These are phyloP conservation scores for Drosophila azteca DNA, from an alignment of 1,140 invertebrate species.

Conservation along the genomic window DNA sequence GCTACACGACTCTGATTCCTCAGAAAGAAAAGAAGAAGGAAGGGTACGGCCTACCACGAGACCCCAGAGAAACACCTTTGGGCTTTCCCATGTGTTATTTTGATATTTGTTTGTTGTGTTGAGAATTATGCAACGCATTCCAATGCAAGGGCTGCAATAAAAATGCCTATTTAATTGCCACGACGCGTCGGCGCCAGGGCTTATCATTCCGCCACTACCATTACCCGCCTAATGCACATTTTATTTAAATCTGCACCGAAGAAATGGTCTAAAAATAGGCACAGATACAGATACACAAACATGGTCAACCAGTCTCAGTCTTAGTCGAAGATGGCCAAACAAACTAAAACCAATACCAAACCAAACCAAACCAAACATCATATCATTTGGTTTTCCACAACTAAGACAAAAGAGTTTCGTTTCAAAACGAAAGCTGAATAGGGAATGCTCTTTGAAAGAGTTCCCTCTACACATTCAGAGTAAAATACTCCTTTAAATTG, in stretches of 20 bases:
- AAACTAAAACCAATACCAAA: conserved; percentile 33
- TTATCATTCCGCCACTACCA: conserved; percentile 60
- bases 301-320: conserved; percentile 21
- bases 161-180: conserved; percentile 71
- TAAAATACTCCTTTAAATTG: no score
- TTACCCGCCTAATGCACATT: conserved; percentile 59
- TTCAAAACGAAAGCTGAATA: neutral
- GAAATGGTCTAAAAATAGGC: conserved; percentile 75
- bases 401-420: conserved; percentile 27
- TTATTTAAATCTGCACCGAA: conserved; percentile 66
- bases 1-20: neutral
- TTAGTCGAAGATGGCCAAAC: conserved; percentile 17
- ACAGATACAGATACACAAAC: conserved; percentile 8
- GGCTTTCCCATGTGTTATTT: conserved; percentile 43
- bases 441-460: conserved; percentile 10
- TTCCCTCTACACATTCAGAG: no score
- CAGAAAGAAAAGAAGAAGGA: conserved; percentile 1
- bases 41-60: conserved; percentile 15
- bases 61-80: conserved; percentile 18
- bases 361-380: conserved; percentile 28
- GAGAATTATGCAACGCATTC: conserved; percentile 73
- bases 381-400: conserved; percentile 12
- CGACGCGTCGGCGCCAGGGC: conserved; percentile 63
- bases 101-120: conserved; percentile 8
- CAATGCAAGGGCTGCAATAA: conserved; percentile 59